Evolutionary conservation across 2,113 vertebrate species (phyloP), one percentile per base, ranked within the genome.

Genomic region (Bagarius yarrelli): DNA sequence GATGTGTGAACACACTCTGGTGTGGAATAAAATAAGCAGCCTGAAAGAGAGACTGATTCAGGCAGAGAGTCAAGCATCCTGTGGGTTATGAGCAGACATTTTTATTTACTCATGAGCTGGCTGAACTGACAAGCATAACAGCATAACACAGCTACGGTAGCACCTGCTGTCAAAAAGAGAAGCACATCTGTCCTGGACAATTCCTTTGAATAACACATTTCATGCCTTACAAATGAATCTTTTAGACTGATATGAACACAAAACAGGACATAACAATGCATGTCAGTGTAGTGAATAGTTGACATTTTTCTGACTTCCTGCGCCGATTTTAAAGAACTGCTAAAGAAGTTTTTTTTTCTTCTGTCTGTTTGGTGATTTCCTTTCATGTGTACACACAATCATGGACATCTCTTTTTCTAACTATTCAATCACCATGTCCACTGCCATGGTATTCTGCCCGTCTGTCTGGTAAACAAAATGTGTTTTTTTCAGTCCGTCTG

Each of bases 311-410:
- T 61, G 47, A 55, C 50, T 60, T 55, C 50, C n/a, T 63, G 34
- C 8, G 36, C 12, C 56, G 72, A 47, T 40, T 40, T 3, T 40
- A 40, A 40, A 6, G 6, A 40, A 40, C 36, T 40, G 3, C 3
- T 6, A 40, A 40, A 40, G 36, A 40, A 40, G 36, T 3, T 40
- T 40, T 40, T 74, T 82, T 34, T 67, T 76, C 64, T 70, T 80
- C 77, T 71, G 76, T 81, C 72, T 76, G n/a, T 79, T 85, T 77
- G 57, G 67, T 55, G 47, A 72, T 73, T 78, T 85, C 80, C 83
- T 77, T 75, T 81, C 83, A 83, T 85, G 81, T 80, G 81, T 76
- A 80, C 76, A 85, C 80, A 82, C 70, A 53, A 56, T 55, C 56
- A 52, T 74, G 71, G 52, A 34, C 30, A 74, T 74, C 19, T 34